Evolutionary conservation across 2,797 vertebrate genomes (phyloP).

Genomic region (Silurus aristotelis): DNA sequence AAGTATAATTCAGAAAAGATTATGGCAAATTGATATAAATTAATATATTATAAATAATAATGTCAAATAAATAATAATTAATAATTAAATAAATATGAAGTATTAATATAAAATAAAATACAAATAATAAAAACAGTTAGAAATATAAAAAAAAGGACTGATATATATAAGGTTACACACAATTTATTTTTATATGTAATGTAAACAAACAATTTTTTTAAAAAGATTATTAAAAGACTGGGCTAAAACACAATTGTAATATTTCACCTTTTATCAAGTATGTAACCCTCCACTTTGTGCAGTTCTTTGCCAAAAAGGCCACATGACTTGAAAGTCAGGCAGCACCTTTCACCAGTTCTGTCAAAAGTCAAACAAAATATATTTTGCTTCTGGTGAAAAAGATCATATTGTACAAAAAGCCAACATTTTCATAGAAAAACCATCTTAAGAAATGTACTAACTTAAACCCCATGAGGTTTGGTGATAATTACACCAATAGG

Average conservation of each 20-base stretch:
- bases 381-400: neutral
- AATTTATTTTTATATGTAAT: no score
- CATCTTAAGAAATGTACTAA: neutral
- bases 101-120: no score
- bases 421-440: neutral
- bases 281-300: conserved; percentile 97
- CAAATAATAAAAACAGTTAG: no score
- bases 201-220: no score
- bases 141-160: neutral
- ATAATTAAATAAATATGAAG: no score
- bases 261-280: conserved; percentile 93
- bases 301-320: conserved; percentile 97
- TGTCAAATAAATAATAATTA: no score
- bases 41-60: no score
- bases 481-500: neutral
- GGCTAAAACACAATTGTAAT: neutral
- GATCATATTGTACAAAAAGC: neutral
- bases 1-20: neutral
- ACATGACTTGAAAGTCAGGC: conserved; percentile 91
- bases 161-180: no score
- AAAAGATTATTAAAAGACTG: no score
- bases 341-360: conserved; percentile 94
- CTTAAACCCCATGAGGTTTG: neutral
- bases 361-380: conserved; percentile 54
- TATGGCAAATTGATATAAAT: no score